Conservation (phyloP, 2,888 invertebrate genomes). For the Anoplius nigerrimus region DNA sequence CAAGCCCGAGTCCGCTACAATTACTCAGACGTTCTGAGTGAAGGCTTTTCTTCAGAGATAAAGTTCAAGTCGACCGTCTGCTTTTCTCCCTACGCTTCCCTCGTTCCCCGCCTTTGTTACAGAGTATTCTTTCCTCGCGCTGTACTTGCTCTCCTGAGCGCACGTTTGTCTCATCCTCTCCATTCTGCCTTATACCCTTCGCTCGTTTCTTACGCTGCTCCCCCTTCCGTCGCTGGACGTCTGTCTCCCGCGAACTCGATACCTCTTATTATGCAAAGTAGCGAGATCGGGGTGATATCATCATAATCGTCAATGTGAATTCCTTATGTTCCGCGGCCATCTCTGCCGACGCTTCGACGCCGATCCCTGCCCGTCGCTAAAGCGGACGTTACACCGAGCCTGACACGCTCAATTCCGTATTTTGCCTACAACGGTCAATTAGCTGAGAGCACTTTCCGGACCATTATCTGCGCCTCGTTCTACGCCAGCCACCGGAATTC, state of each 20-base stretch:
- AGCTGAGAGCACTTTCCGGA: too few relatives aligned
- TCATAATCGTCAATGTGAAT: constrained; percentile 65
- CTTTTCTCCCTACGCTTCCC: too few relatives aligned
- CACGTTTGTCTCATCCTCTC: background rate
- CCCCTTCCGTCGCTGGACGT: background rate
- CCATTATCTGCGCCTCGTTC: too few relatives aligned
- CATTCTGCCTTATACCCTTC: background rate
- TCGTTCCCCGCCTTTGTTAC: too few relatives aligned
- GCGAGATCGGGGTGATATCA: constrained; percentile 62
- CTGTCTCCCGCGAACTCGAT: constrained; percentile 51
- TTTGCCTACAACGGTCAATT: too few relatives aligned
- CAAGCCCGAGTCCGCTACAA: too few relatives aligned
- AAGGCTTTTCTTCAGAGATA: too few relatives aligned
- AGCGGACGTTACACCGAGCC: background rate
- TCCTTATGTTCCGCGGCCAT: constrained; percentile 46
- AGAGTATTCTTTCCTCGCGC: background rate
- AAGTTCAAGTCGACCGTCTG: too few relatives aligned
- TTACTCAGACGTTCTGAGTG: too few relatives aligned
- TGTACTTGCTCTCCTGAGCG: too few relatives aligned
- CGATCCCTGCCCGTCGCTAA: constrained; percentile 4
- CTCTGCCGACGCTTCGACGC: constrained; percentile 11
- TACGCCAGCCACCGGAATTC: too few relatives aligned
- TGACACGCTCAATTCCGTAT: background rate
- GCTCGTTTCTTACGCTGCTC: background rate
- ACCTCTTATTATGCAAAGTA: constrained; percentile 68